Conservation (phyloP, 37 sponge, comb jelly and placozoan species). For the Mnemiopsis leidyi region DNA sequence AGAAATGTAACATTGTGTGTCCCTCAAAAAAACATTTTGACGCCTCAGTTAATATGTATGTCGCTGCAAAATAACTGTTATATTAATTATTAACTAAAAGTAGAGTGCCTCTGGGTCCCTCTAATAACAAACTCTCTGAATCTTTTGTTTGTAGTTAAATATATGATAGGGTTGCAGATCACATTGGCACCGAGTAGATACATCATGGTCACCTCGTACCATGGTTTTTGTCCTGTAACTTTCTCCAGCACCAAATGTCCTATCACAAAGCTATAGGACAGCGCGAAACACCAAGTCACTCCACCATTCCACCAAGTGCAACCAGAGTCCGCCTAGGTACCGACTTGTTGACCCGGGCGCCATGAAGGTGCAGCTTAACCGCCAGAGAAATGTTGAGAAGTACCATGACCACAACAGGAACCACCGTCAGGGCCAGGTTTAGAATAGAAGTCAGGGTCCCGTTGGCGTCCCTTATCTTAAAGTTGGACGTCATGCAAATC, state of each 20-base stretch:
- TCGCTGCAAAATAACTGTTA: too few relatives aligned
- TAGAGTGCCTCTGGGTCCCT: neutral
- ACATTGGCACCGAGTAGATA: neutral
- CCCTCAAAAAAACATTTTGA: too few relatives aligned
- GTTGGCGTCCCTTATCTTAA: neutral
- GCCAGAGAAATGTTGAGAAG: neutral
- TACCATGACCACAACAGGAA: neutral
- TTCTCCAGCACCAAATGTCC: neutral
- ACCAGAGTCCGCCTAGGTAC: neutral
- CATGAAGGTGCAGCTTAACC: neutral
- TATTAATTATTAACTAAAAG: too few relatives aligned
- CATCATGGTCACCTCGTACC: slow-evolving; percentile 30
- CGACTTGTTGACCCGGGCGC: neutral
- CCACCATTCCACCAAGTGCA: neutral
- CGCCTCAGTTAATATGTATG: too few relatives aligned
- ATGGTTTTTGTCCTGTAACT: neutral
- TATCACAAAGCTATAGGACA: neutral
- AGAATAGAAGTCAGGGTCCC: neutral
- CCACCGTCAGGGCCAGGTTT: neutral
- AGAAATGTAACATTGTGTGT: too few relatives aligned
- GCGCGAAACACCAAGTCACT: neutral
- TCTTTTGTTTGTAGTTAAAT: neutral
- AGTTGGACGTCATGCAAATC: neutral
- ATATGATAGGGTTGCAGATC: neutral
- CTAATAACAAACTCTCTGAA: neutral